Evolutionary conservation across 2,113 vertebrate genomes (phyloP).

Genomic region (Calonectris borealis): DNA sequence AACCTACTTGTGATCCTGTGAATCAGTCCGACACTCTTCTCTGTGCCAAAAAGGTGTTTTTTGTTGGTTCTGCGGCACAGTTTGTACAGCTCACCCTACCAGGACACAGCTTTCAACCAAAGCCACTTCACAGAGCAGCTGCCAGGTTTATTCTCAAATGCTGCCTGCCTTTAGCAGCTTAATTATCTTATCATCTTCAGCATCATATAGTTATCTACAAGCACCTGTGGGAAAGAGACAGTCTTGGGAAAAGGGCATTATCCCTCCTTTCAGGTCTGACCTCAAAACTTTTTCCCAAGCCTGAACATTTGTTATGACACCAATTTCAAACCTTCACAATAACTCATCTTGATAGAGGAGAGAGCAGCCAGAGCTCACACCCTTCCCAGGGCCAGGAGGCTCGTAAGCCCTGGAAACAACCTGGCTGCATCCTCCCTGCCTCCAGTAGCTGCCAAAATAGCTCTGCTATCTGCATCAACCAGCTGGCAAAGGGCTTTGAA

Average conservation of each 20-base stretch:
- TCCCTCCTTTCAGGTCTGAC: not conserved
- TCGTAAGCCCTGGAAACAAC: not conserved
- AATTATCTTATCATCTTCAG: constrained; percentile 24
- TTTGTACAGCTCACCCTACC: not conserved
- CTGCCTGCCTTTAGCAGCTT: not conserved
- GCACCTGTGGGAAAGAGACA: constrained; percentile 40
- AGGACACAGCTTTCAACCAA: not conserved
- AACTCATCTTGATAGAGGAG: not conserved
- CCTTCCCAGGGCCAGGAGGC: not conserved
- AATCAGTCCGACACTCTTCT: not conserved
- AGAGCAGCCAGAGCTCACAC: not conserved
- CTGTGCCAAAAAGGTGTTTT: not conserved
- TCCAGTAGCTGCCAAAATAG: not conserved
- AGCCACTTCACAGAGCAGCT: constrained; percentile 48
- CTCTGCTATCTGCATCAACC: not conserved
- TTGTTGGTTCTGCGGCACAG: not conserved
- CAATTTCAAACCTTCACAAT: not conserved
- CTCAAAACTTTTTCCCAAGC: constrained; percentile 49
- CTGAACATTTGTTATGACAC: not conserved
- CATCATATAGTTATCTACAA: not conserved
- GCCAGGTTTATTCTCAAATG: not conserved
- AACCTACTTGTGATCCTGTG: not conserved
- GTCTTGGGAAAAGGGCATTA: constrained; percentile 10
- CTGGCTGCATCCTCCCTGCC: fast-evolving
- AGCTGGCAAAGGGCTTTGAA: not conserved